Base-by-base conservation (phyloP, 2,797 vertebrate species). In the Macrochelys suwanniensis region DNA sequence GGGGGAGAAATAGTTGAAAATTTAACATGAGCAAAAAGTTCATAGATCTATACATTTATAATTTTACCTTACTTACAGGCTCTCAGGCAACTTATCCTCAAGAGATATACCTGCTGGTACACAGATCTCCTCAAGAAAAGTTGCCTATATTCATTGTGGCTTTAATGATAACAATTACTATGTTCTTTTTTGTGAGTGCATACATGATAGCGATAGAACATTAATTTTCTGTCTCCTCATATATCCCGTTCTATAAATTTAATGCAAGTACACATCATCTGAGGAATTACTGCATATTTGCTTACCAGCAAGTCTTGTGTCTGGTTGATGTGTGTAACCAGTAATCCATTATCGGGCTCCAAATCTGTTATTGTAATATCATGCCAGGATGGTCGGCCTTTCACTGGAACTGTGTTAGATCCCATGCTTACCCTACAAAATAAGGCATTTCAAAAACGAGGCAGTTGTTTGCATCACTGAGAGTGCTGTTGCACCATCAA, bases 231-330 rank as follows among this genome's bases (percentile, higher is more conserved):
- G 16, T 53, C 49, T 80, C 28, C 78, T 74, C 21, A 82, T 86
- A 88, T 82, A 54, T 56, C 77, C 7, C 37, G 19, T 47, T 50
- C 71, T 28, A 7, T 50, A 7, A 82, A 61, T 51, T 77, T 45
- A 31, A 0, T 84, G 16, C 1, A 45, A 19, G 5, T 49, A 45
- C 2, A 2, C 26, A n/a, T 56, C 76, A 54, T 16, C 93, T 92
- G 59, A 26, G 16, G 45, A 65, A 31, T 9, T 85, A 82, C 9
- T 94, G 45, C 11, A n/a, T 88, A 71, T 8, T 80, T 0, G 2
- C 90, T 98, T 98, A 98, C 98, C 98, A 98, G 96, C 84, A 98
- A 95, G 89, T 98, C 97, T 56, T 85, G 96, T 33, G 96, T 96
- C 88, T 97, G 96, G 94, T 98, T 98, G 89, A 97, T 33, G 1